Conservation (phyloP, 2,797 vertebrate genomes). For the Nasua narica region DNA sequence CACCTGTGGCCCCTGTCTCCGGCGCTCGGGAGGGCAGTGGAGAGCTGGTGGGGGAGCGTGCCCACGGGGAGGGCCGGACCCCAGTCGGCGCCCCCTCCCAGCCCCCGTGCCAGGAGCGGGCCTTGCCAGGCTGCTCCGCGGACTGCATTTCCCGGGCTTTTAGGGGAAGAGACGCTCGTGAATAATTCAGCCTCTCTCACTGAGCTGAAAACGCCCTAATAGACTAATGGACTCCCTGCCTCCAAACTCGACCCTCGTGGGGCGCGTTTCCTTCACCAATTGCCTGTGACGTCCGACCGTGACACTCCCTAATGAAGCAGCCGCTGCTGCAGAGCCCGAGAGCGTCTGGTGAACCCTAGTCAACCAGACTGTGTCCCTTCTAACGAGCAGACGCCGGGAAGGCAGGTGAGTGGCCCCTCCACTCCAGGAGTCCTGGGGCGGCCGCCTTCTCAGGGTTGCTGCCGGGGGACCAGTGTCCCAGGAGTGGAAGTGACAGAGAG, state of each 20-base stretch:
- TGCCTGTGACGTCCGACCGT: slow-evolving; percentile 86
- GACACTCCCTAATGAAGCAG: slow-evolving; percentile 87
- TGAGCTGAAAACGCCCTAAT: slow-evolving; percentile 87
- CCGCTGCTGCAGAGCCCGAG: slow-evolving; percentile 19
- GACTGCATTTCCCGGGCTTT: slow-evolving; percentile 85
- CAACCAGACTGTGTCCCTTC: slow-evolving; percentile 78
- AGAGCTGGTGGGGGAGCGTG: not conserved
- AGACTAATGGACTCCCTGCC: slow-evolving; percentile 93
- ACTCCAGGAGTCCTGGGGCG: not conserved
- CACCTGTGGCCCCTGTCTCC: not conserved
- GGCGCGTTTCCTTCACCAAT: slow-evolving; percentile 84
- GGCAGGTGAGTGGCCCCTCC: slow-evolving; percentile 88
- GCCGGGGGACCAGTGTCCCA: accelerated
- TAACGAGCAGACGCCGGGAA: slow-evolving; percentile 87
- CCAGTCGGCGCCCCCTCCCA: not conserved
- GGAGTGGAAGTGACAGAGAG: not conserved
- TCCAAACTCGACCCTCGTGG: slow-evolving; percentile 81
- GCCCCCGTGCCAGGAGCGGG: not conserved
- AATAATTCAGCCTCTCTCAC: slow-evolving; percentile 96
- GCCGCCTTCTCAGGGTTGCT: not conserved
- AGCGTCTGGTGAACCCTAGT: slow-evolving; percentile 85
- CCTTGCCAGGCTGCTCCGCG: slow-evolving; percentile 37
- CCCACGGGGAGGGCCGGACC: not conserved
- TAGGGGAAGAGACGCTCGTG: slow-evolving; percentile 88
- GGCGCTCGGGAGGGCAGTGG: not conserved